Base-by-base conservation (phyloP, 2,113 vertebrate genomes). In the Megaceryle maxima region DNA sequence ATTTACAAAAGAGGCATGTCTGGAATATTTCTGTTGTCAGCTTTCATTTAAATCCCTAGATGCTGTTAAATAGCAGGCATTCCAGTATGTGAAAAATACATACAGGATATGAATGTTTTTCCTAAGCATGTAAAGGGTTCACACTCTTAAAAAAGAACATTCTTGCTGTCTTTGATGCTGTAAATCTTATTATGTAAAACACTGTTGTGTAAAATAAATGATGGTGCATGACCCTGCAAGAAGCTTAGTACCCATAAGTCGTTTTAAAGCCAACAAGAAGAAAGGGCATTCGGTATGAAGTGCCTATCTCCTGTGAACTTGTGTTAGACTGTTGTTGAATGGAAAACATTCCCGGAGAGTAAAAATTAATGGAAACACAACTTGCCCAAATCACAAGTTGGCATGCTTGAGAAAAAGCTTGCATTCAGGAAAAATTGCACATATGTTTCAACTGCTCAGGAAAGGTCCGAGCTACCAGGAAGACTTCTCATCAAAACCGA, bases 141-240 rank as follows among this genome's bases (percentile, higher is more conserved):
- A 84, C 88, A 82, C 29, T 79, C 48, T 90, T 88, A 75, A 91
- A 90, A 94, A 96, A 83, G 75, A 94, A 76, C 66, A 92, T 81
- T 84, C 73, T 75, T 87, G 81, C 62, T 51, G 51, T 91, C 95
- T 97, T 96, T 95, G 88, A 97, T 96, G 88, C 84, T 87, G 77
- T 74, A 95, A 94, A 95, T 95, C 95, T 89, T 89, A 87, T 96
- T 94, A 97, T 66, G 63, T 87, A 96, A 94, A 96, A 89, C 88
- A 69, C 74, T 59, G 78, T 92, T 91, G 91, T 93, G 80, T 81
- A 94, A 96, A 97, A 96, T 93, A 96, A 95, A 95, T 72, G 90
- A 88, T 79, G 91, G 88, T 91, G 81, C 80, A 83, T 17, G 95
- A 96, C 95, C 69, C 83, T 79, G 57, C 91, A 94, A 94, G 87